Base-by-base conservation (phyloP, 1,140 invertebrate species). In the Drosophila murphyi region DNA sequence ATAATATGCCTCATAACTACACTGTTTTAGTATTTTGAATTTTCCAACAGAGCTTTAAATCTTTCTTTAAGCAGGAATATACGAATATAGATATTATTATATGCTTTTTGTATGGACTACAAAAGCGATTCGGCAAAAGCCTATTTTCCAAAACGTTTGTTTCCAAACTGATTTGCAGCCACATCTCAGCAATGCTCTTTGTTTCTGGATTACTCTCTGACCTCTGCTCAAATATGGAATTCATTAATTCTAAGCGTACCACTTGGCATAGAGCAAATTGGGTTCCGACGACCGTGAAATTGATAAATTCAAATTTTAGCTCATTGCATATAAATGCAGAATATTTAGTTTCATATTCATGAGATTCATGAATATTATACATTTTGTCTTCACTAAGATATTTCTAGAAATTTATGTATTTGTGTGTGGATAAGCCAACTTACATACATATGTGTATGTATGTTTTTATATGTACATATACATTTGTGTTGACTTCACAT, bases 331-430 rank as follows among this genome's bases (percentile, higher is more conserved):
- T 35, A 64, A 67, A 72, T 67, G 55, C 62, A 45, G 43, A 41
- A 65, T 71, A 60, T 68, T 54, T 32, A 60, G 59, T 67, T 72
- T 72, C 54, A 67, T 67, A 72, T 72, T 72, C 70, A 72, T 67
- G 70, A 72, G 57, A 39, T 64, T 56, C 52, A 54, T 43, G 52
- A 52, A 63, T 55, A 55, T 48, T 39, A 39, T 32, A 39, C 51
- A 55, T 35, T 35, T 3, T 57, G 61, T 51, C 43, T 57, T 35
- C 29, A n/a, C 31, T 39, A 31, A 39, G 60, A 47, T 39, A 64
- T 70, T 39, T 39, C 12, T 29, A 34, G 37, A 39, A 54, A 54
- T 54, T 20, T 55, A 55, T 55, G 35, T 29, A 34, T 41, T 29
- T 12, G 43, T 12, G n/a, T 20, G 8, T 20, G 4, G 20, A 20